Conservation (phyloP, 1,140 invertebrate species). For the Octopus bimaculoides region DNA sequence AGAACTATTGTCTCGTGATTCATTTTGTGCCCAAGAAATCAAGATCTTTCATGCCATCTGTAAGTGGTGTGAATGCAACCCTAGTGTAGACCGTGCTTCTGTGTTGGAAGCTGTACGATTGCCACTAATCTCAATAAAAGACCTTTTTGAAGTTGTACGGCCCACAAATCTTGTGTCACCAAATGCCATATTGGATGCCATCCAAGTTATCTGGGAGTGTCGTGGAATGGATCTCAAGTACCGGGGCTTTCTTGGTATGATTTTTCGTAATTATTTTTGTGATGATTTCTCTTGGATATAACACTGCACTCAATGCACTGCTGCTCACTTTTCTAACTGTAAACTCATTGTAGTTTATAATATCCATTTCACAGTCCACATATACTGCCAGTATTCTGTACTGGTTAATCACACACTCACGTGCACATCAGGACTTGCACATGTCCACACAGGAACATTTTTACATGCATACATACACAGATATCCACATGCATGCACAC, state of each 20-base stretch:
- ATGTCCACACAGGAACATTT: too few species aligned
- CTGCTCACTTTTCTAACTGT: too few species aligned
- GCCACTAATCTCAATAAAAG: conserved; percentile 80
- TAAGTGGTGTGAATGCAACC: conserved; percentile 80
- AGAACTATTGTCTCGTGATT: conserved; percentile 85
- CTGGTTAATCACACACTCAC: too few species aligned
- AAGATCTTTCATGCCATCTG: conserved; percentile 89
- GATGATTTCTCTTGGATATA: too few species aligned
- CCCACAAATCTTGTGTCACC: conserved; percentile 80
- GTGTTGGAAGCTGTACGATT: conserved; percentile 68
- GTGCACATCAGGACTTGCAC: too few species aligned
- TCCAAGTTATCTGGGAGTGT: conserved; percentile 75
- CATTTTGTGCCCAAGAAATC: conserved; percentile 93
- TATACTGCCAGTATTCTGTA: too few species aligned
- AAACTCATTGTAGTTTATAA: too few species aligned
- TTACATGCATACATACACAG: too few species aligned
- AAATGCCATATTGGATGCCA: conserved; percentile 91
- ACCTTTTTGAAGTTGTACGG: conserved; percentile 83
- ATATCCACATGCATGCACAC: too few species aligned
- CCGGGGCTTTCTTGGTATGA: conserved; percentile 62
- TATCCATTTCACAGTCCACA: neutral
- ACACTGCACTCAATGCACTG: too few species aligned
- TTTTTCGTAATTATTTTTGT: too few species aligned
- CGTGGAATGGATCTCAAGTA: conserved; percentile 77
- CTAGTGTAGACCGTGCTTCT: conserved; percentile 61